These are phyloP conservation scores for Limnephilus auricula DNA, from an alignment of 2,888 invertebrate genomes.

Conservation along the genomic window DNA sequence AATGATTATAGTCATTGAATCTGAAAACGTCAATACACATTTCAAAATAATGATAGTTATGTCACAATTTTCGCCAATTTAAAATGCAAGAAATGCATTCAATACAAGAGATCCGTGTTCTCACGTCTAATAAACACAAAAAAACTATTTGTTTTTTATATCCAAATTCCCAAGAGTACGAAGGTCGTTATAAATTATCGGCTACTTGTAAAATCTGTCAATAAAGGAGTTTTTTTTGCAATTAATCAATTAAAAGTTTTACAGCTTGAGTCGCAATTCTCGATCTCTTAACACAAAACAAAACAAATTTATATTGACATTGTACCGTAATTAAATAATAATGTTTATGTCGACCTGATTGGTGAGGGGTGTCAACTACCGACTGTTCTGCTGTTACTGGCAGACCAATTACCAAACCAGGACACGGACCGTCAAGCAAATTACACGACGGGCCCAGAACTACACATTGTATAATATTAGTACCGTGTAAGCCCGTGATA, in stretches of 20 bases:
- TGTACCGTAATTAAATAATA: not conserved
- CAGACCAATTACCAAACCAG: not conserved
- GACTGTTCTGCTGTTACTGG: not conserved
- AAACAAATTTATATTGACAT: not conserved
- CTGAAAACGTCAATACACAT: no score
- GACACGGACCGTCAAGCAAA: not conserved
- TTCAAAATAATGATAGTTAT: not conserved
- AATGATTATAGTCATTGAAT: no score
- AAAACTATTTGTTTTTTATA: not conserved
- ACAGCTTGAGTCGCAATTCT: not conserved
- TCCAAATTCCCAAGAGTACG: not conserved
- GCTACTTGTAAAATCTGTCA: not conserved
- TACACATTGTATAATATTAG: not conserved
- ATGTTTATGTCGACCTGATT: not conserved
- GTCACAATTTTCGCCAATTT: not conserved
- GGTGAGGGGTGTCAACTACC: not conserved
- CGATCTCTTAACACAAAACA: not conserved
- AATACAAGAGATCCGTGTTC: not conserved
- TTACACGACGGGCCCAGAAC: not conserved
- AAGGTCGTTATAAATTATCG: not conserved
- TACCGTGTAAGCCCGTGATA: no score
- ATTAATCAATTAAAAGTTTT: not conserved
- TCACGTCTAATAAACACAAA: not conserved
- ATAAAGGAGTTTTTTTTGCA: not conserved
- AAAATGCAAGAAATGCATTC: not conserved